Conservation (phyloP, 1,140 invertebrate genomes). For the Orchesella cincta region DNA sequence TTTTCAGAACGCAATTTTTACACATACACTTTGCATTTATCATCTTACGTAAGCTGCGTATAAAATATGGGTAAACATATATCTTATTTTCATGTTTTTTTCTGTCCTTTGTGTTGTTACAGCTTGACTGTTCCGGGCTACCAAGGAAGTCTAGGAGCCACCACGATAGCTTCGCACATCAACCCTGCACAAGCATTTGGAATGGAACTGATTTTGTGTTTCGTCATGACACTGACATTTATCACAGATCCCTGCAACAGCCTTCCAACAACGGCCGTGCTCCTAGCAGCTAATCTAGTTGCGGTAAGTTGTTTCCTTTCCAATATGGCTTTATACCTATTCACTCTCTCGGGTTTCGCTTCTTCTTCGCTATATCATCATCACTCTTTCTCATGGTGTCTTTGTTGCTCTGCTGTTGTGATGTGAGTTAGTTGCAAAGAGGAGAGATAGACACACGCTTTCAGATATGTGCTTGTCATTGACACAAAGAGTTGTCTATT, state of each 20-base stretch:
- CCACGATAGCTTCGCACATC: conserved; percentile 50
- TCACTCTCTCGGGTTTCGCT: not conserved
- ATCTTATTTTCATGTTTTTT: conserved; percentile 2
- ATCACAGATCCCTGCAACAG: conserved; percentile 57
- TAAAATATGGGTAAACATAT: no score
- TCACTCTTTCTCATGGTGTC: not conserved
- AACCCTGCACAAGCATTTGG: conserved; percentile 57
- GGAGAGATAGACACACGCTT: not conserved
- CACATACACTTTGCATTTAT: no score
- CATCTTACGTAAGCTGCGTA: no score
- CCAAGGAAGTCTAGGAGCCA: conserved; percentile 53
- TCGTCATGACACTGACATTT: conserved; percentile 59
- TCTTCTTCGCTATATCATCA: not conserved
- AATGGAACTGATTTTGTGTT: conserved; percentile 60
- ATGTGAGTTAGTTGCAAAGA: not conserved
- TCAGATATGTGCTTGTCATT: not conserved
- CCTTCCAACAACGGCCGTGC: conserved; percentile 41
- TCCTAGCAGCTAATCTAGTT: conserved; percentile 48
- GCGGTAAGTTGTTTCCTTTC: conserved; percentile 41
- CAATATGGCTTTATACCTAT: no score
- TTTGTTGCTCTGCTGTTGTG: not conserved
- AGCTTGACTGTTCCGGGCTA: conserved; percentile 54
- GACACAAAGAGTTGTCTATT: not conserved
- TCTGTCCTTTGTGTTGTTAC: conserved; percentile 45
- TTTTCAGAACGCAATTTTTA: no score